Percentiles rank a stretch among this genome's conserved stretches.
These are phyloP conservation scores for Motacilla tschutschensis DNA, from an alignment of 2,113 vertebrate species.

Conservation along the genomic window DNA sequence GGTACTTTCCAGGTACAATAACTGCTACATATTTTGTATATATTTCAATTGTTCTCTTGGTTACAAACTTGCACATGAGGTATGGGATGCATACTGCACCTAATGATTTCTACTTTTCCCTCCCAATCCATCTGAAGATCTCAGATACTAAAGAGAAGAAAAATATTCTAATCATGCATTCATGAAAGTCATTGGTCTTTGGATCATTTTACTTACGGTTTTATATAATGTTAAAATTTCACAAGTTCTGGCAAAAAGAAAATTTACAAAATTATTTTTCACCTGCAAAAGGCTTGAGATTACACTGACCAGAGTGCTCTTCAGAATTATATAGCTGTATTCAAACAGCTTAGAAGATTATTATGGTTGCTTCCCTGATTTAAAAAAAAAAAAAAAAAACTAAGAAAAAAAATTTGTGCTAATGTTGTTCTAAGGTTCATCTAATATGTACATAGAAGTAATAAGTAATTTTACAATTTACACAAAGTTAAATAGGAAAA, in stretches of 20 bases:
- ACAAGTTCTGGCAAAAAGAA: neutral
- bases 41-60: neutral
- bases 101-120: neutral
- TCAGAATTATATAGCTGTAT: neutral
- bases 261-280: neutral
- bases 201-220: neutral
- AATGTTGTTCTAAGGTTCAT: neutral
- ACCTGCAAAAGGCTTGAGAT: neutral
- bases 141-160: neutral
- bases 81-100: rapidly evolving
- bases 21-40: neutral
- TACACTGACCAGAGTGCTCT: neutral
- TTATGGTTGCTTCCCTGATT: neutral
- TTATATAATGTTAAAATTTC: neutral
- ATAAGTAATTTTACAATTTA: neutral
- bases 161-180: neutral
- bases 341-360: neutral
- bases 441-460: neutral
- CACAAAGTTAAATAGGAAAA: neutral
- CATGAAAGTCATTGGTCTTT: neutral
- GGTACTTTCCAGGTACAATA: neutral
- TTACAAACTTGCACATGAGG: neutral
- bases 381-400: neutral
- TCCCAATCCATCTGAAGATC: neutral
- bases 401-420: neutral